These are phyloP conservation scores for Philhelius pedissequus DNA, from an alignment of 2,888 invertebrate genomes.

Conservation along the genomic window DNA sequence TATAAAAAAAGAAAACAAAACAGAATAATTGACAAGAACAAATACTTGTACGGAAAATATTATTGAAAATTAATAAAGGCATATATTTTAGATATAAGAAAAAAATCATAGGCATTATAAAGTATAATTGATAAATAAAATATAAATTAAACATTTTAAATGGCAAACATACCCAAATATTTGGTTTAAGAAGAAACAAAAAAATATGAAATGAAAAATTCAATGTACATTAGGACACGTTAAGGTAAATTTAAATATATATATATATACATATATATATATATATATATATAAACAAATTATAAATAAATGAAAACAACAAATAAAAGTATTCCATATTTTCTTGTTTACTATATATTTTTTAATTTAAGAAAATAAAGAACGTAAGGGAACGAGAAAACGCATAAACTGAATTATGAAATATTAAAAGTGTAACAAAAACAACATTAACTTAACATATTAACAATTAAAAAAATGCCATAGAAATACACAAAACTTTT, in stretches of 20 bases:
- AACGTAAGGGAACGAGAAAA: background rate
- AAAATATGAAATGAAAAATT: constrained; percentile 28
- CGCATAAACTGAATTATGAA: constrained; percentile 15
- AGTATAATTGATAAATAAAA: constrained; percentile 39
- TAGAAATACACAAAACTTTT: constrained; percentile 30
- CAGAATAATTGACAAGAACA: constrained; percentile 6
- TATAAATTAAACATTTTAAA: constrained; percentile 49
- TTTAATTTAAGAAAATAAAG: constrained; percentile 30
- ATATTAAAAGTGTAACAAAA: constrained; percentile 1
- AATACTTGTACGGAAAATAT: constrained; percentile 40
- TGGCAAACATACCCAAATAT: constrained; percentile 56
- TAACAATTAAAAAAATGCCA: constrained; percentile 37
- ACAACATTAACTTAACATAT: constrained; percentile 1
- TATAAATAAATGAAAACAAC: constrained; percentile 24
- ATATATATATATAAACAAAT: background rate
- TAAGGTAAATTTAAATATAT: constrained; percentile 27
- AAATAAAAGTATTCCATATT: constrained; percentile 52
- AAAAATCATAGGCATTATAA: constrained; percentile 64
- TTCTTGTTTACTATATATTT: constrained; percentile 55
- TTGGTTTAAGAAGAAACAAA: constrained; percentile 40
- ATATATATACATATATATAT: background rate
- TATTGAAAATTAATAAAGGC: constrained; percentile 55
- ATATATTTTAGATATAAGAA: constrained; percentile 67
- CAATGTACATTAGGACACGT: constrained; percentile 67
- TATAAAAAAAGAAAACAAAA: constrained; percentile 4